Conservation (phyloP, 1,140 invertebrate genomes). For the Aphis gossypii region DNA sequence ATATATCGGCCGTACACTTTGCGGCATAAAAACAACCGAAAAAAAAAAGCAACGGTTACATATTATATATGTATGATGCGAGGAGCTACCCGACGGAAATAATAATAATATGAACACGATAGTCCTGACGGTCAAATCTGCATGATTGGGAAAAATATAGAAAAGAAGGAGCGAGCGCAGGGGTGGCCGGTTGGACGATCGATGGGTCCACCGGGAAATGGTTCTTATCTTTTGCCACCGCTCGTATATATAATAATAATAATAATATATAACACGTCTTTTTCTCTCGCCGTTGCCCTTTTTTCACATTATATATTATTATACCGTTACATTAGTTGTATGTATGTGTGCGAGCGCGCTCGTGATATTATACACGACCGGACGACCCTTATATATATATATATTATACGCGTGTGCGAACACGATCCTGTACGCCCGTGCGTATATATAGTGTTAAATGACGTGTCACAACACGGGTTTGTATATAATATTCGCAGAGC, state of each 20-base stretch:
- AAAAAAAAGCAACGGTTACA: background rate
- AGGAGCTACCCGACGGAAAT: background rate
- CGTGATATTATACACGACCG: background rate
- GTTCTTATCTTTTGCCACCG: conserved; percentile 43
- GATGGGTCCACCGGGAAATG: conserved; percentile 49
- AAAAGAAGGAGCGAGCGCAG: background rate
- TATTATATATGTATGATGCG: background rate
- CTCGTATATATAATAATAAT: conserved; percentile 6
- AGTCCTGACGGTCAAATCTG: conserved; percentile 48
- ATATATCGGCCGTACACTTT: conserved; percentile 31
- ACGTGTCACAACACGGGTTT: conserved; percentile 47
- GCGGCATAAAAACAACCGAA: background rate
- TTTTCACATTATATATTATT: conserved; percentile 22
- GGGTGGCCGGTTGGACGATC: conserved; percentile 11
- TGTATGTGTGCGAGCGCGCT: background rate
- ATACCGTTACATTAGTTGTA: background rate
- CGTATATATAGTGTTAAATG: conserved; percentile 47
- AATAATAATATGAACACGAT: conserved; percentile 16
- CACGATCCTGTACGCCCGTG: background rate
- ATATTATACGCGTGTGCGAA: background rate
- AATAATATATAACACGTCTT: conserved; percentile 18
- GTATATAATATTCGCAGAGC: background rate
- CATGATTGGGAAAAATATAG: conserved; percentile 24
- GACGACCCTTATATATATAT: background rate
- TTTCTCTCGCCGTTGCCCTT: background rate